Evolutionary conservation across 2,113 vertebrate species (phyloP), one percentile per base, ranked within the genome.

Genomic region (Tragelaphus buxtoni): DNA sequence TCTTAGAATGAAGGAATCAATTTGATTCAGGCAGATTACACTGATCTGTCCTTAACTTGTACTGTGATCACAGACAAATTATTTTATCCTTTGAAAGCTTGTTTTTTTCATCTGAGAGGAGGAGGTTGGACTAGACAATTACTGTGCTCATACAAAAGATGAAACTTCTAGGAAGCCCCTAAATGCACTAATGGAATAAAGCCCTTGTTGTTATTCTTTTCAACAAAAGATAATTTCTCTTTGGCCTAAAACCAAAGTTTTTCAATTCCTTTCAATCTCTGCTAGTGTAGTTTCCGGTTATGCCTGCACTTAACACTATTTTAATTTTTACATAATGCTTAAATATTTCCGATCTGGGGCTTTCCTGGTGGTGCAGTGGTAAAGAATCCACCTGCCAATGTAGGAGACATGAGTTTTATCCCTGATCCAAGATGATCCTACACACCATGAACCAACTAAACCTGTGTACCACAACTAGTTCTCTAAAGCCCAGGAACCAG

Each of bases 251-350:
- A 60, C 10, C 35, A 39, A 88, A 49, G 1, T 30, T 91, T 77
- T 56, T 13, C 49, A 88, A 88, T 81, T 77, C 49, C 51, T 77
- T 80, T 95, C 39, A 45, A 83, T 88, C 49, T 88, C 61, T 9
- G 26, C 4, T 49, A 95, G 86, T 72, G 28, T 10, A 88, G 11
- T 58, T 72, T 56, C 8, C 55, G 90, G 65, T 32, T 92, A 20
- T 91, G 51, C 4, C 13, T 84, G 6, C 90, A 96, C 83, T 58
- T 32, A 88, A 86, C 93, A 91, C 4, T 32, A 26, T 89, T 88
- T 69, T 79, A 87, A 88, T 61, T 94, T 94, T 84, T 49, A 94
- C 49, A 20, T 60, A 87, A 93, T 93, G 47, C 14, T 91, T 89
- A 49, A 77, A 60, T 89, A 94, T 63, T 79, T 95, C 83, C 20